A percentile compares a stretch with the other conserved stretches of the same genome.
phyloP scores from a whole-genome alignment of 2,113 vertebrate species.

The Catharus minimus region DNA sequence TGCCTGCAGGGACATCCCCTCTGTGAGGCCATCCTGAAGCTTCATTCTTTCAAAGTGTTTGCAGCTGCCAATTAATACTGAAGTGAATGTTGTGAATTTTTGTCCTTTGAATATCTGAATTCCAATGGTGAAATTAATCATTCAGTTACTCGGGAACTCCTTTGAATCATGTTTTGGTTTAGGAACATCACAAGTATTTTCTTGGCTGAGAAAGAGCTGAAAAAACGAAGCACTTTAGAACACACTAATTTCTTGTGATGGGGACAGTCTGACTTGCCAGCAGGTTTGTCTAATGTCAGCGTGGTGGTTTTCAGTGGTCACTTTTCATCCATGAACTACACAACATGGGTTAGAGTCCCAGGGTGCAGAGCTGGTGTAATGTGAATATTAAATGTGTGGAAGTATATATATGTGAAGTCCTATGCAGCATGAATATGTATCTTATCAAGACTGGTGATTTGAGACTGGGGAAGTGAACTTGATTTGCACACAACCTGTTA shows the following conservation, averaged over 20 bases:
- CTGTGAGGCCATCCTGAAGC: background rate
- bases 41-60: background rate
- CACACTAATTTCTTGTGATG: fast-evolving
- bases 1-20: background rate
- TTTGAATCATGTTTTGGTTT: background rate
- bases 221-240: background rate
- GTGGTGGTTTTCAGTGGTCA: background rate
- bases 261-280: background rate
- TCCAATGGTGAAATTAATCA: background rate
- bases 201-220: background rate
- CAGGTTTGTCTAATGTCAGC: background rate
- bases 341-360: background rate
- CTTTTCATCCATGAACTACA: background rate
- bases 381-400: background rate
- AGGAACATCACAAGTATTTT: background rate
- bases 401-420: background rate
- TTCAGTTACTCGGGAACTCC: background rate
- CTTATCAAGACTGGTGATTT: background rate
- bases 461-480: background rate
- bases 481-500: background rate
- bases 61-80: background rate
- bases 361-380: background rate
- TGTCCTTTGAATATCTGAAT: background rate
- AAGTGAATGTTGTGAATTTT: background rate
- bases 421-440: background rate